These are phyloP conservation scores for Xanthia icteritia DNA, from an alignment of 2,888 invertebrate species.

Conservation along the genomic window DNA sequence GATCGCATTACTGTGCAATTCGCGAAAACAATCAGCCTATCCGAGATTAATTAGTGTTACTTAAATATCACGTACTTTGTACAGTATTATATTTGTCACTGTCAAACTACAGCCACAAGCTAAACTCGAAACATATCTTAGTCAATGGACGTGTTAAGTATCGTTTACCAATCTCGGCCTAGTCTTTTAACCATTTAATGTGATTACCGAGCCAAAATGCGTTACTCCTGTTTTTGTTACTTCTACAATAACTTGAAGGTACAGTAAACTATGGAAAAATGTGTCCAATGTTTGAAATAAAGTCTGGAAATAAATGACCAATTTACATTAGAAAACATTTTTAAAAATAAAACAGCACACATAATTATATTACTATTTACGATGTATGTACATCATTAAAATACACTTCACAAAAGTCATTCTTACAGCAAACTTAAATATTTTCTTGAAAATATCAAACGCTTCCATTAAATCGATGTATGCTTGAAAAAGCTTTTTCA, in stretches of 20 bases:
- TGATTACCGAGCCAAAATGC: slow-evolving; percentile 12
- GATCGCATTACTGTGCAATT: not conserved
- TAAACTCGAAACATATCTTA: not conserved
- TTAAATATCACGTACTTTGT: no score
- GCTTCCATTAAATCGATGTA: slow-evolving; percentile 41
- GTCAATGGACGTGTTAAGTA: no score
- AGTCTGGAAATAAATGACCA: slow-evolving; percentile 20
- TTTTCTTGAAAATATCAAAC: slow-evolving; percentile 35
- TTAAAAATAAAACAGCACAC: not conserved
- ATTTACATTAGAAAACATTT: not conserved
- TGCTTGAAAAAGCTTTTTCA: slow-evolving; percentile 33
- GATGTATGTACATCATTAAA: not conserved
- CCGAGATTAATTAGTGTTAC: no score
- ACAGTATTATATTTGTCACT: not conserved
- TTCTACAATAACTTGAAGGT: slow-evolving; percentile 16
- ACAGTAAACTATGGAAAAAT: slow-evolving; percentile 32
- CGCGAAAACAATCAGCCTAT: no score
- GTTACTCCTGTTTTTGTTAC: not conserved
- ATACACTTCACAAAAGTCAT: not conserved
- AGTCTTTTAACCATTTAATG: no score
- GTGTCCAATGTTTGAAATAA: slow-evolving; percentile 32
- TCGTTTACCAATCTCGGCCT: no score
- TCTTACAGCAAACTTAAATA: slow-evolving; percentile 42
- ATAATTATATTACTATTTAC: not conserved
- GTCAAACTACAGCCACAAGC: no score